Conservation (phyloP, 2,797 vertebrate species). For the Hippocampus kuda region DNA sequence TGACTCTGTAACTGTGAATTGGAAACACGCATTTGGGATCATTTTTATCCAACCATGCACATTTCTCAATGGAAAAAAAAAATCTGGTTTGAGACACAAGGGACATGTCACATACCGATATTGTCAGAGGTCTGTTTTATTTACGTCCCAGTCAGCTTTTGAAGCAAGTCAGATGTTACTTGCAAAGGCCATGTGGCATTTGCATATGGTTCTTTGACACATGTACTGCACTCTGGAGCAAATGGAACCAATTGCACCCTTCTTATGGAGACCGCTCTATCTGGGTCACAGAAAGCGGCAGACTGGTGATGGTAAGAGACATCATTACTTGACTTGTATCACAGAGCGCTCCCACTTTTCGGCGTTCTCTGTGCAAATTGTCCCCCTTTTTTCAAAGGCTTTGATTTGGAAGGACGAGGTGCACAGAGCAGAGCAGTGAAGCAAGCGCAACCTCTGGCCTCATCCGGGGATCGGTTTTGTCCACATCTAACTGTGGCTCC, state of each 20-base stretch:
- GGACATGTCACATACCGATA: neutral
- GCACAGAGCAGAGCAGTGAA: neutral
- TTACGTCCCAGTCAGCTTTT: neutral
- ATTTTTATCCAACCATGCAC: conserved; percentile 4
- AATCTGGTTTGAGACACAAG: neutral
- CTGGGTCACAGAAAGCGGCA: conserved; percentile 51
- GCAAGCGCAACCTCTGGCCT: neutral
- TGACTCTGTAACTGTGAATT: conserved; percentile 42
- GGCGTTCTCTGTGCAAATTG: conserved; percentile 17
- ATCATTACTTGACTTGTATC: conserved; percentile 43
- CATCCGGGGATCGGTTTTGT: conserved; percentile 8
- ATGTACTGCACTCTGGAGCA: conserved; percentile 30
- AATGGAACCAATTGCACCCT: conserved; percentile 43
- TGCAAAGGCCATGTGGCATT: conserved; percentile 21
- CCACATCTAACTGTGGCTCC: conserved; percentile 41
- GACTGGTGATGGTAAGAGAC: conserved; percentile 43
- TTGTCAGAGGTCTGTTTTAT: neutral
- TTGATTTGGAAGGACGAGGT: conserved; percentile 21
- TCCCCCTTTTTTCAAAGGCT: conserved; percentile 20
- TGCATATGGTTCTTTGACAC: conserved; percentile 36
- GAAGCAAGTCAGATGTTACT: neutral
- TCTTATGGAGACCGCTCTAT: conserved; percentile 49
- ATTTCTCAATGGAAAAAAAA: conserved; percentile 7
- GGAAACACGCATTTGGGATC: conserved; percentile 4
- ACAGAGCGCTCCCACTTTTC: conserved; percentile 18